Conservation (phyloP, 1,140 invertebrate species). For the Pogonus chalceus region DNA sequence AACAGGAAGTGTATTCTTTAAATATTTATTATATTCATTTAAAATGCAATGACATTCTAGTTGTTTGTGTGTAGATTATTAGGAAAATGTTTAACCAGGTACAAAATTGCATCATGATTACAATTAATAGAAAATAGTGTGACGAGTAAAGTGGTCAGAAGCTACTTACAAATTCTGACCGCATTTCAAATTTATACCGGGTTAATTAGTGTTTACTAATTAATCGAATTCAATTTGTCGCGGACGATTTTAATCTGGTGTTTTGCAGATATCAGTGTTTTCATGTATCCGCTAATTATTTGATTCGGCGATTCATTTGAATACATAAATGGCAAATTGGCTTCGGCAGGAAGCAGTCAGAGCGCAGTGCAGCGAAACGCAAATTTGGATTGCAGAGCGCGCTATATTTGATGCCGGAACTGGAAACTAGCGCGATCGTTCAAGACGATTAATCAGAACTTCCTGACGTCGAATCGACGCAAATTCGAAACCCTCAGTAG, state of each 20-base stretch:
- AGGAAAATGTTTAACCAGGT: no score
- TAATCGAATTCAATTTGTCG: conserved; percentile 7
- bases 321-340: conserved; percentile 3
- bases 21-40: no score
- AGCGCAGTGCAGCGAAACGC: background rate
- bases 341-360: background rate
- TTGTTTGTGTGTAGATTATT: no score
- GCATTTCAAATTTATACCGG: conserved; percentile 3
- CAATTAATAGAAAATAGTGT: no score
- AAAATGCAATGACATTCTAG: no score
- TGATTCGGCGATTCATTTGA: conserved; percentile 1
- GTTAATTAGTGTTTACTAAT: conserved; percentile 4
- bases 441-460: background rate
- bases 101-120: no score
- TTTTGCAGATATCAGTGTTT: background rate
- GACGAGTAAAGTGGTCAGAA: no score
- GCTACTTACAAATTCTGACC: background rate
- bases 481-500: no score
- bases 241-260: background rate
- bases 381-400: background rate
- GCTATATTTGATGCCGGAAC: background rate
- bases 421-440: background rate
- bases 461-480: no score
- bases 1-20: no score
- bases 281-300: background rate